Base-by-base conservation (phyloP, 2,888 invertebrate genomes). In the Stratiomys singularior region DNA sequence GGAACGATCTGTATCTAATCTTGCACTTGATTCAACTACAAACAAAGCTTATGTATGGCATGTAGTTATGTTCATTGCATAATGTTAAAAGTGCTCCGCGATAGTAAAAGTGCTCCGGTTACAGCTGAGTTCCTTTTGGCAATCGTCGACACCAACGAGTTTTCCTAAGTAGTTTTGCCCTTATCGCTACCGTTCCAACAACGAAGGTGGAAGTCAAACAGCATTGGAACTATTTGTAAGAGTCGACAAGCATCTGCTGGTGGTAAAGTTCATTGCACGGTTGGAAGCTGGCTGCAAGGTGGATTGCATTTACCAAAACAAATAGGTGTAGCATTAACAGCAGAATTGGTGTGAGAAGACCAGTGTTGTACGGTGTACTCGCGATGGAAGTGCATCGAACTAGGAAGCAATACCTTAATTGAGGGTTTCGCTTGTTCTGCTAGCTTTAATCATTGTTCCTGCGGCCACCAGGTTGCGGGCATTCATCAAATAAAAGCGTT, bases 81-180 rank as follows among this genome's bases (percentile, higher is more conserved):
- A 52, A 52, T 52, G 9, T 52, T 18, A 9, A 18, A n/a, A n/a
- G n/a, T n/a, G n/a, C 15, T 52, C 52, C 52, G n/a, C n/a, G 52
- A 52, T 52, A 52, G 52, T 52, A 52, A 52, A 52, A 52, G 52
- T 52, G 52, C 52, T 52, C 52, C 18, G 52, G 52, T 52, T 13
- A n/a, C 52, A n/a, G 52, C 52, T n/a, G 52, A 13, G 2, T 52
- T 9, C n/a, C 37, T 37, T 52, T 52, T 52, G 52, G 52, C 37
- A 52, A n/a, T 9, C 44, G 13, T 44, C 44, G 44, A 13, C 7
- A 44, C 37, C 37, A 15, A 18, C 52, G 4, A 9, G 15, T 13
- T 52, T 52, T 13, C 52, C 15, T 52, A 52, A 52, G 52, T n/a
- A 37, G 37, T 37, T 37, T 37, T 37, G 37, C 37, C 37, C 37